Percentiles rank a stretch among this genome's conserved stretches.
Evolutionary conservation across 2,888 invertebrate species (phyloP).

Genomic region (Eretmocerus hayati): DNA sequence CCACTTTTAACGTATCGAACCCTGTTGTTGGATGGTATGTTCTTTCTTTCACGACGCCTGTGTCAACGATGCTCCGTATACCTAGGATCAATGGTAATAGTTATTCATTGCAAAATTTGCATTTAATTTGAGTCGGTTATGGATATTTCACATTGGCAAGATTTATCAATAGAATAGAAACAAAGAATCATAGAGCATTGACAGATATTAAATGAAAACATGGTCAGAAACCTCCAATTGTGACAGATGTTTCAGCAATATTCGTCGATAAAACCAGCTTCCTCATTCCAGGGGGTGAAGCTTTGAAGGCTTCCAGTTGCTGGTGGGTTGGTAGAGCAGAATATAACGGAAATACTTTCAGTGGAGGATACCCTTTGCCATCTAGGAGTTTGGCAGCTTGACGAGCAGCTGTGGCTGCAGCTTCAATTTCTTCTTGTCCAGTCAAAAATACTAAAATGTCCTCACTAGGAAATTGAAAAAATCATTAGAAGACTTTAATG

Average conservation of each 20-base stretch:
- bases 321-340: conserved; percentile 81
- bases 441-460: conserved; percentile 91
- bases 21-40: conserved; percentile 75
- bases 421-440: conserved; percentile 95
- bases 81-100: no score
- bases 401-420: conserved; percentile 67
- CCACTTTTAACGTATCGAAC: conserved; percentile 74
- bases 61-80: conserved; percentile 84
- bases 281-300: conserved; percentile 64
- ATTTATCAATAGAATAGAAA: not conserved
- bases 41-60: conserved; percentile 85
- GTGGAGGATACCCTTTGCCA: conserved; percentile 54
- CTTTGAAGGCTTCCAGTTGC: conserved; percentile 80
- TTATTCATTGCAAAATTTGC: no score
- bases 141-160: no score
- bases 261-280: conserved; percentile 95
- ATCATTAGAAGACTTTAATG: not conserved
- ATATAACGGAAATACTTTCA: conserved; percentile 82
- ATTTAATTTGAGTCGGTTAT: no score
- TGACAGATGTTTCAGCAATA: conserved; percentile 96
- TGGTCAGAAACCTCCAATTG: conserved; percentile 71
- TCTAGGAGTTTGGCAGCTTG: conserved; percentile 62
- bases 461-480: conserved; percentile 55
- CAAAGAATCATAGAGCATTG: not conserved
- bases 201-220: no score